Conservation (phyloP, 2,113 vertebrate genomes). For the Cariama cristata region DNA sequence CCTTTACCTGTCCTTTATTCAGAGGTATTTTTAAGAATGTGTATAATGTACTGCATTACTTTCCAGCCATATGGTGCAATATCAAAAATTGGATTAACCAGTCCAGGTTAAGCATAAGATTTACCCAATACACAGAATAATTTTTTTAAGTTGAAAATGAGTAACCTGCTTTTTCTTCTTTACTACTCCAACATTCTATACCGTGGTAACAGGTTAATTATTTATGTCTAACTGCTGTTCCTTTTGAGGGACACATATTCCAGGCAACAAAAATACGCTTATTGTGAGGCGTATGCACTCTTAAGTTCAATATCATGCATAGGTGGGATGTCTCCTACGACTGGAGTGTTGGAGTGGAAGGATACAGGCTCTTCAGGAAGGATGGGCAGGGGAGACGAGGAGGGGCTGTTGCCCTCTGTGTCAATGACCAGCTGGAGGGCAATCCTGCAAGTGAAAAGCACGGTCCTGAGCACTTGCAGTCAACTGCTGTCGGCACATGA, state of each 20-base stretch:
- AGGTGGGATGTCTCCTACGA: too few relatives aligned
- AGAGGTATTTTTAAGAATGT: not conserved
- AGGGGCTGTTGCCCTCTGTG: too few relatives aligned
- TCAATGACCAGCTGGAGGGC: too few relatives aligned
- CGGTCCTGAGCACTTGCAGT: too few relatives aligned
- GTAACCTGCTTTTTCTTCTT: not conserved
- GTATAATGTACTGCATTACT: not conserved
- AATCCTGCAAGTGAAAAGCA: too few relatives aligned
- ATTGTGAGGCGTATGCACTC: not conserved
- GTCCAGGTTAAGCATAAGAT: not conserved
- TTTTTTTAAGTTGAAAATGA: not conserved
- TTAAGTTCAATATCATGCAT: not conserved
- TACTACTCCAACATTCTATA: not conserved
- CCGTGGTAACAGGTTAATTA: not conserved
- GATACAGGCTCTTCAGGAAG: too few relatives aligned
- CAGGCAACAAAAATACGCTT: not conserved
- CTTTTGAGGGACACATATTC: not conserved
- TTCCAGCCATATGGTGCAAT: not conserved
- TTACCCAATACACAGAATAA: not conserved
- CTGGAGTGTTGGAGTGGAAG: too few relatives aligned
- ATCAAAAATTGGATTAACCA: not conserved
- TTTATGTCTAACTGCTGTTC: not conserved
- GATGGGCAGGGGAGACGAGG: too few relatives aligned
- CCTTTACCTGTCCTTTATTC: not conserved
- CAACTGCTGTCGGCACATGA: too few relatives aligned